These are phyloP conservation scores for Coelopa pilipes DNA, from an alignment of 2,888 invertebrate genomes.

Conservation along the genomic window DNA sequence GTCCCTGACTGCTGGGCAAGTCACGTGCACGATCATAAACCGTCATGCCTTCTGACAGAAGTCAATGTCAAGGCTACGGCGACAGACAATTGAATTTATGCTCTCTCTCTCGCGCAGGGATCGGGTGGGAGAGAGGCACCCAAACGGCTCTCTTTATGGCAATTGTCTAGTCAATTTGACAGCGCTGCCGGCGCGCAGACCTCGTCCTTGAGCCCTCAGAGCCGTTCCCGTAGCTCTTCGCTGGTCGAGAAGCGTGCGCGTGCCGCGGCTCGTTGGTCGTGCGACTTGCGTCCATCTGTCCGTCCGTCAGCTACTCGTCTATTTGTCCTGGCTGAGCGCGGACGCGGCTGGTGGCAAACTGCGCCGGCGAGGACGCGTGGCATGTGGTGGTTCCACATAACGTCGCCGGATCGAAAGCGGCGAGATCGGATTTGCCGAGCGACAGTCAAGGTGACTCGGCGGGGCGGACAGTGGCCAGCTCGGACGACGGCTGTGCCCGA, in stretches of 20 bases:
- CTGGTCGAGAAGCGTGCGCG: constrained; percentile 39
- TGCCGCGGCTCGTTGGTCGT: constrained; percentile 48
- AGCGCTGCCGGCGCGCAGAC: constrained; percentile 9
- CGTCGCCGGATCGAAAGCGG: constrained; percentile 24
- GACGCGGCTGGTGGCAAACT: constrained; percentile 18
- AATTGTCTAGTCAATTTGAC: constrained; percentile 28
- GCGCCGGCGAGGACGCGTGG: constrained; percentile 41
- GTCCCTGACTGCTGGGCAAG: constrained; percentile 3
- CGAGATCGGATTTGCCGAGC: constrained; percentile 20
- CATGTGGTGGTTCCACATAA: constrained; percentile 45
- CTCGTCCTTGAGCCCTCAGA: not conserved
- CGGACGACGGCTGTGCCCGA: constrained; percentile 2
- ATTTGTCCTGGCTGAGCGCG: constrained; percentile 5
- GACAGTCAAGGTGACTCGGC: constrained; percentile 16
- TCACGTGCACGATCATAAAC: constrained; percentile 17
- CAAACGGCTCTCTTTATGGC: constrained; percentile 16
- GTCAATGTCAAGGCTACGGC: constrained; percentile 41
- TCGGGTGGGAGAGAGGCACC: constrained; percentile 38
- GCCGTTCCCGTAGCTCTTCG: not conserved
- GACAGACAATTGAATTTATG: constrained; percentile 38
- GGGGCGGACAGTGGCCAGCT: constrained; percentile 2
- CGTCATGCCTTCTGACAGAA: constrained; percentile 23
- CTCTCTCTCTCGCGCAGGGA: constrained; percentile 32
- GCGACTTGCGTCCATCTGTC: constrained; percentile 37
- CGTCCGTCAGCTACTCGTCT: not conserved